Evolutionary conservation across 37 sponge, comb jelly and placozoan genomes (phyloP).

Genomic region (Cliona cf. orientalis): DNA sequence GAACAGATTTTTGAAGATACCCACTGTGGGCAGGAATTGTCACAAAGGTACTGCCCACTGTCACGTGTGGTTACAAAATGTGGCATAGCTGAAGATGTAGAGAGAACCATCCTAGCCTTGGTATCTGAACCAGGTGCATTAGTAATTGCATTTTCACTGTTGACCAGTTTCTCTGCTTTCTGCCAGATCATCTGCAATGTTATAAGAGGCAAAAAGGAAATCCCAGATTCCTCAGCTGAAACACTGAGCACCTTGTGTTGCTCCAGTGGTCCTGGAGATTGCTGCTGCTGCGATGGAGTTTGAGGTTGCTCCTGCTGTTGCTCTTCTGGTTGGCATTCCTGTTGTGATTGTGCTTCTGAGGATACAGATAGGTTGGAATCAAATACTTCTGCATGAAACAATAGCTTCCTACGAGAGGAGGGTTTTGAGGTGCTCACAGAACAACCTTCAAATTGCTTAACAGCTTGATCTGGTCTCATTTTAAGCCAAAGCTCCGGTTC

Average conservation of each 20-base stretch:
- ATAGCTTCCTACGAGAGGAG: constrained; percentile 6
- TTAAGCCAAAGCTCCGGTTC: background rate
- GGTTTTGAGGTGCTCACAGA: background rate
- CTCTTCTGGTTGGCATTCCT: too few relatives aligned
- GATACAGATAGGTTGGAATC: background rate
- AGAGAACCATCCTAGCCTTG: constrained; percentile 16
- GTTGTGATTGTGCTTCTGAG: too few relatives aligned
- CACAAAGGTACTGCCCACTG: constrained; percentile 35
- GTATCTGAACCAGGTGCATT: constrained; percentile 16
- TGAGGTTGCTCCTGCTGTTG: too few relatives aligned
- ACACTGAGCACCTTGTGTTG: constrained; percentile 5
- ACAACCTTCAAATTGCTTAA: constrained; percentile 4
- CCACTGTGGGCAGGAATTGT: constrained; percentile 22
- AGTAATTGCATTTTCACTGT: constrained; percentile 13
- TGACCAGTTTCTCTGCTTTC: constrained; percentile 19
- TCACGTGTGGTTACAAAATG: constrained; percentile 8
- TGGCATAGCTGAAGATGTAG: background rate
- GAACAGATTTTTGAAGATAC: constrained; percentile 27
- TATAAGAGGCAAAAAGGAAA: background rate
- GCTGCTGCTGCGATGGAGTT: background rate
- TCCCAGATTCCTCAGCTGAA: background rate
- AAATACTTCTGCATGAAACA: background rate
- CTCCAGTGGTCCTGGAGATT: background rate
- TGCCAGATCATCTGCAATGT: constrained; percentile 13
- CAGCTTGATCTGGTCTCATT: constrained; percentile 15